phyloP scores from a whole-genome alignment of 2,113 vertebrate genomes.

The Lagopus muta region DNA sequence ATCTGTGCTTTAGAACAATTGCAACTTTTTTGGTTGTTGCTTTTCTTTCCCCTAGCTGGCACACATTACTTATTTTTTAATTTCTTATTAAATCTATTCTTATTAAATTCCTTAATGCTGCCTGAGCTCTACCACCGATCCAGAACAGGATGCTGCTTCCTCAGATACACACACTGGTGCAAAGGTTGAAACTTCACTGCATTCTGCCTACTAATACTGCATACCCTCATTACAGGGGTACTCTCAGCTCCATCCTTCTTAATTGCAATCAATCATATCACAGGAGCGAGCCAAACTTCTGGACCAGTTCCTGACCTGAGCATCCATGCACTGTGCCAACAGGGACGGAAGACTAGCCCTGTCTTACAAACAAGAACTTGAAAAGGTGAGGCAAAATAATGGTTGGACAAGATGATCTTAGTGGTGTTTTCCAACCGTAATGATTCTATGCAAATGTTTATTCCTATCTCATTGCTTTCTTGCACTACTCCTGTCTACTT shows the following conservation, averaged over 20 bases:
- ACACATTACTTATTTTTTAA: not conserved
- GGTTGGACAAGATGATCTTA: not conserved
- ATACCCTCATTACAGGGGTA: not conserved
- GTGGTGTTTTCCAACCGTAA: no score
- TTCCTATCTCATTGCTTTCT: not conserved
- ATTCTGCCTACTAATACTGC: not conserved
- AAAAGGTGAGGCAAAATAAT: not conserved
- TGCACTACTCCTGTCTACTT: not conserved
- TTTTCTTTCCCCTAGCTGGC: not conserved
- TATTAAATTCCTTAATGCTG: conserved; percentile 4
- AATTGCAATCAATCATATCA: not conserved
- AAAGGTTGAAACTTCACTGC: not conserved
- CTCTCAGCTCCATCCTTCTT: not conserved
- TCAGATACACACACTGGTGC: not conserved
- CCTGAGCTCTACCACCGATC: not conserved
- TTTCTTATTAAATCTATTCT: no score
- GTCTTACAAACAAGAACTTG: not conserved
- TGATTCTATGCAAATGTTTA: not conserved
- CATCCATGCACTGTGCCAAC: not conserved
- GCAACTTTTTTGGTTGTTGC: not conserved
- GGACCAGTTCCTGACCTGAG: not conserved
- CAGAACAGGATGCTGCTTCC: not conserved
- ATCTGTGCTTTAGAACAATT: not conserved
- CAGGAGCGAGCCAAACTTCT: not conserved
- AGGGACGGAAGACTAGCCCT: not conserved